Base-by-base conservation (phyloP, 1,140 invertebrate species). In the Megalopta genalis region DNA sequence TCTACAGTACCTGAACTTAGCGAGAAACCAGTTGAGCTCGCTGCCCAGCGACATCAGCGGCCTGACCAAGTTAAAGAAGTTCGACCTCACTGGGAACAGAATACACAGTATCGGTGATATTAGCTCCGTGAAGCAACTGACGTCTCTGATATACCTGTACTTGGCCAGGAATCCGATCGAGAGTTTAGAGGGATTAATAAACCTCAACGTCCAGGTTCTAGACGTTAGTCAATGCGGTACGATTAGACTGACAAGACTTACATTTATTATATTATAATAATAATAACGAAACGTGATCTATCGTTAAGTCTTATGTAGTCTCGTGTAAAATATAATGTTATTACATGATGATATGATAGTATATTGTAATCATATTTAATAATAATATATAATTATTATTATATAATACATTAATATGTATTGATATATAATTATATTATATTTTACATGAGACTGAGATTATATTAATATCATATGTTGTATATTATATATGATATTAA, bases 221-320 rank as follows among this genome's bases (percentile, higher is more conserved):
- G 83, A 89, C 54, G 89, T 78, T n/a, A 83, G 89, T 62, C 71
- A 88, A 32, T 92, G 91, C 71, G 84, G 92, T 92, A 83, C 69
- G 86, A 74, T 66, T 3, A 60, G n/a, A 27, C 62, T 63, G 39
- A 68, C 32, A 32, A 25, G 25, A 23, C 63, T 52, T 5, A 57
- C 8, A n/a, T 8, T 9, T 9, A 52, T 16, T 52, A 52, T 52
- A 52, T 4, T 52, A 14, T 18, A 52, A 52, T 52, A 52, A 52
- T 52, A 16, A 18, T 16, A 18, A 16, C 16, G 32, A 1, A 32
- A 32, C 32, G 32, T 32, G 32, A 32, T 32, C 32, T 32, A 32
- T 52, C 49, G 4, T 52, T 32, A 32, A 18, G 12, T 52, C 16
- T 52, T 0, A 12, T 52, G 12, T 52, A 16, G n/a, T n/a, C n/a